A percentile compares a stretch with the other conserved stretches of the same genome.
Evolutionary conservation across 1,140 invertebrate species (phyloP).

Genomic region (Neodiprion virginianus): DNA sequence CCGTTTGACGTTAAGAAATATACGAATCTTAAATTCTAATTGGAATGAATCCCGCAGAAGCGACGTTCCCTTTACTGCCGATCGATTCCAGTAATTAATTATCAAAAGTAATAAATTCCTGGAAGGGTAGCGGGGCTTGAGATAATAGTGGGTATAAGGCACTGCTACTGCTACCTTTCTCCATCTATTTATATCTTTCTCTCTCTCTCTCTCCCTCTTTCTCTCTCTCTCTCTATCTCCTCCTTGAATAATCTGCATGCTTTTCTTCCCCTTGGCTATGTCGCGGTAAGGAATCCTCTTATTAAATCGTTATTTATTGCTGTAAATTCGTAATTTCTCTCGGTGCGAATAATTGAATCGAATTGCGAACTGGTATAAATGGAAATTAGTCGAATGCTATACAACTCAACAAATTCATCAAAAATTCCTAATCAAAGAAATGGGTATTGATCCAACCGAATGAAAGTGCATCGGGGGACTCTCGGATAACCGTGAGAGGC

Average conservation of each 20-base stretch:
- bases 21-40: conserved; percentile 2
- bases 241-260: conserved; percentile 7
- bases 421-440: not conserved
- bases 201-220: not conserved
- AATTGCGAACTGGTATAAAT: conserved; percentile 1
- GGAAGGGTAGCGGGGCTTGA: not conserved
- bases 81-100: not conserved
- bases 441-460: no score
- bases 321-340: not conserved
- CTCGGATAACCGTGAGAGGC: no score
- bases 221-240: not conserved
- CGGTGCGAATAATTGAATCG: not conserved
- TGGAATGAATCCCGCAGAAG: not conserved
- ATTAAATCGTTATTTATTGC: conserved; percentile 8
- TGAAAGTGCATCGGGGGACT: no score
- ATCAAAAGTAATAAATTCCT: conserved; percentile 1
- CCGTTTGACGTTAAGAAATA: not conserved
- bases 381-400: not conserved
- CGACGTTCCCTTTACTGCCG: not conserved
- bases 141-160: not conserved
- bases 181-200: not conserved
- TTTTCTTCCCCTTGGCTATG: not conserved
- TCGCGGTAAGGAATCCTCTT: not conserved
- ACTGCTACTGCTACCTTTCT: not conserved
- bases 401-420: not conserved